Base-by-base conservation (phyloP, 2,113 vertebrate species). In the Marmota monax region DNA sequence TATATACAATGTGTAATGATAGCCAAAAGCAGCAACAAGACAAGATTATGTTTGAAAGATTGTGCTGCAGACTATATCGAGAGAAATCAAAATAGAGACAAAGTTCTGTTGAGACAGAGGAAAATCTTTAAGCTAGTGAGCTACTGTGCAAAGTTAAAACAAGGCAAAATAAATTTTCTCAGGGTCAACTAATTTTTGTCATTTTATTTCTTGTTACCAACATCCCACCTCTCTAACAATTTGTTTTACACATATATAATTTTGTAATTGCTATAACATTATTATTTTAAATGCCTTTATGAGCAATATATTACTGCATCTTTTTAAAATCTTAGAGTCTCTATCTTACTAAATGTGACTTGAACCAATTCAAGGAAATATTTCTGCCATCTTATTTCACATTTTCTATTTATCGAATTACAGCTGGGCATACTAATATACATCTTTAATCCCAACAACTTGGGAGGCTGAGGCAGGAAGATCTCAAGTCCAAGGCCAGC, bases 201-300 rank as follows among this genome's bases (percentile, higher is more conserved):
- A 86, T 78, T 82, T 84, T 32, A 83, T 72, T 89, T 27, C 5
- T n/a, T 78, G 10, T 73, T 97, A 58, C 42, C 92, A 92, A 48
- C 74, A 77, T 12, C 12, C 11, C 32, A 80, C 10, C 32, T 86
- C 77, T 79, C 48, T 84, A 72, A 82, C 1, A 56, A 84, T 83
- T 80, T 90, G 37, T 86, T 87, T 90, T 58, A 84, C 13, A 72
- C 34, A 45, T 34, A 92, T 42, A 48, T 77, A 86, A 78, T 67
- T 69, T 45, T 84, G 20, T 20, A 95, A 84, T 88, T 80, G 34
- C 69, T 85, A 42, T 39, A 95, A 88, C 25, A 79, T 70, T 53
- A 74, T 86, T 17, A 51, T 67, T 94, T 95, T 67, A 80, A 79
- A 37, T 73, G 25, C 42, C 42, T 91, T 4, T 73, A 45, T 58